Base-by-base conservation (phyloP, 2,113 vertebrate genomes). In the Cyanistes caeruleus region DNA sequence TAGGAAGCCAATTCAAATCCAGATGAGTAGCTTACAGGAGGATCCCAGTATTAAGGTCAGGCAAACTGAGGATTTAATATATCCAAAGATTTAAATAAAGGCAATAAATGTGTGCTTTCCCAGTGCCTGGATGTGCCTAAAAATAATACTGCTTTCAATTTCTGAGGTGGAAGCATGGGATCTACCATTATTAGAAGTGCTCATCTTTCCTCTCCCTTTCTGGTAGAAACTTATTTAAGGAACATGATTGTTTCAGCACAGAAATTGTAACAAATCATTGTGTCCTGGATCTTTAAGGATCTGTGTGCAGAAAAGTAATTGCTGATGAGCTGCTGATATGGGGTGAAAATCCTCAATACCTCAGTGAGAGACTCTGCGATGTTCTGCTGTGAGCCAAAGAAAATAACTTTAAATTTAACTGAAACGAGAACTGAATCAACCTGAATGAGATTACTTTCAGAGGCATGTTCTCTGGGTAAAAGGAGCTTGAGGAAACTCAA, bases 371-470 rank as follows among this genome's bases (percentile, higher is more conserved):
- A 56, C 90, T 86, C 35, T 86, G 82, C 56, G 41, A 70, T 92
- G 75, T 86, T 94, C 95, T 96, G 60, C 94, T 95, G 79, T 92
- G 95, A 96, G 88, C 90, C 95, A 90, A 86, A 96, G 90, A 94
- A 96, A 96, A 96, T 96, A 96, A 93, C 95, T 95, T 97, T 74
- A 88, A 94, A 94, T 93, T 92, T 95, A 96, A 88, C 85, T 94
- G 95, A 94, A 97, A 94, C 0, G 5, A 96, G 93, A 92, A 91
- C 85, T 83, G 92, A 95, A 96, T 95, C 93, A 92, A 65, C 51
- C 25, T 41, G 90, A 95, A 97, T 93, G 88, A 95, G 90, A 95
- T 95, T 97, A 95, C 77, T 95, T 97, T 95, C 86, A 84, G 56
- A 84, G 28, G 35, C 75, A 20, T 76, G 52, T 90, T 80, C 62